phyloP scores from a whole-genome alignment of 2,888 invertebrate species.

The Drosophila kambysellisi region DNA sequence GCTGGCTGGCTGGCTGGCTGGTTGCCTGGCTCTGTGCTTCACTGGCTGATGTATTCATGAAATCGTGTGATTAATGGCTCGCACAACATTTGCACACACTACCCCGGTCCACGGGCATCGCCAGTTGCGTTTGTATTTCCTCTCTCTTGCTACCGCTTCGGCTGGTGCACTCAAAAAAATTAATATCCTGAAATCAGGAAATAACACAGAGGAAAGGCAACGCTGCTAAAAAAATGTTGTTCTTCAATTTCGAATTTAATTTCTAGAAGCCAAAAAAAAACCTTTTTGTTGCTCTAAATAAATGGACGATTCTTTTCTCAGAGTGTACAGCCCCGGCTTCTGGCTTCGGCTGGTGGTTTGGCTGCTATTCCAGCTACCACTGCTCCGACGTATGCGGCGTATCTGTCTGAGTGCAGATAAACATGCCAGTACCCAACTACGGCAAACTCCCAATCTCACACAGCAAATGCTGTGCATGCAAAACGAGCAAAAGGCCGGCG shows the following conservation, averaged over 20 bases:
- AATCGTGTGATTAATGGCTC: constrained; percentile 85
- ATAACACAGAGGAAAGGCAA: neutral
- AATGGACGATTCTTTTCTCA: neutral
- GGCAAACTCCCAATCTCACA: constrained; percentile 46
- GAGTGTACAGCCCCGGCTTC: constrained; percentile 4
- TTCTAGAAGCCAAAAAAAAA: neutral
- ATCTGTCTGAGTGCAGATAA: constrained; percentile 80
- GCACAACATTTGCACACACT: constrained; percentile 84
- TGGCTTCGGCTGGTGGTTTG: constrained; percentile 27
- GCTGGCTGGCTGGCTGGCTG: constrained; percentile 40
- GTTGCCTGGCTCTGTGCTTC: constrained; percentile 65
- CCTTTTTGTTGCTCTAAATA: neutral
- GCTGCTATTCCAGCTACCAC: constrained; percentile 51
- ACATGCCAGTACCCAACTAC: constrained; percentile 62
- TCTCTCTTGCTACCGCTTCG: constrained; percentile 4
- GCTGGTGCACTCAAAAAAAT: neutral
- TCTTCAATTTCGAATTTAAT: neutral
- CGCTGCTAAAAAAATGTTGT: neutral
- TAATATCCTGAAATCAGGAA: neutral
- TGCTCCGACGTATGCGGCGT: constrained; percentile 72
- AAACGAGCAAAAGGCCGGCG: constrained; percentile 50
- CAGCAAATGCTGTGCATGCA: constrained; percentile 73
- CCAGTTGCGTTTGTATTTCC: constrained; percentile 29
- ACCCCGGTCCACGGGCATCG: constrained; percentile 43
- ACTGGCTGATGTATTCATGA: constrained; percentile 84